Percentiles rank a stretch among this genome's conserved stretches.
phyloP scores from a whole-genome alignment of 2,888 invertebrate species.

The Poecilobothrus nobilitatus region DNA sequence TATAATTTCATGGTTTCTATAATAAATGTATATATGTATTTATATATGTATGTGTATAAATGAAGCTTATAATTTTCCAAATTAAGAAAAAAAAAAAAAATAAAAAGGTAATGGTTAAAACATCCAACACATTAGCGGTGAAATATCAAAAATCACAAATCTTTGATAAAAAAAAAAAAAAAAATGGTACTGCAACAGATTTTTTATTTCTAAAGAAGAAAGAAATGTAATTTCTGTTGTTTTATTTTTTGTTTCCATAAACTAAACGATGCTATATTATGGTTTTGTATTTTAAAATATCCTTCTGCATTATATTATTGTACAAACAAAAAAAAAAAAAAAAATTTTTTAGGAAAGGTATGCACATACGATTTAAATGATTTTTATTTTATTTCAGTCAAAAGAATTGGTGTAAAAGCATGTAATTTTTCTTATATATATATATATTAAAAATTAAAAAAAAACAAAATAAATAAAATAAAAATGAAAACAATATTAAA shows the following conservation, averaged over 20 bases:
- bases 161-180: neutral
- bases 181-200: neutral
- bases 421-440: too few species aligned
- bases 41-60: too few species aligned
- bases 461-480: neutral
- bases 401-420: too few species aligned
- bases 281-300: too few species aligned
- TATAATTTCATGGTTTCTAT: too few species aligned
- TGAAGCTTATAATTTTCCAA: too few species aligned
- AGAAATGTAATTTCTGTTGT: neutral
- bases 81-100: too few species aligned
- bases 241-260: too few species aligned
- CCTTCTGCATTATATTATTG: too few species aligned
- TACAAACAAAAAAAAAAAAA: neutral
- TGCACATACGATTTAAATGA: neutral
- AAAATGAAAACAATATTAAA: neutral
- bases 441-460: too few species aligned
- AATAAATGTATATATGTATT: too few species aligned
- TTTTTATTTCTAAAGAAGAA: neutral
- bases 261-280: too few species aligned
- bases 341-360: neutral
- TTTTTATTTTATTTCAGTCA: neutral
- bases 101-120: neutral
- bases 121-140: neutral
- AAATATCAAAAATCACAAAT: constrained; percentile 9